A percentile compares a stretch with the other conserved stretches of the same genome.
These are phyloP conservation scores for Eospalax fontanierii DNA, from an alignment of 2,797 vertebrate species.

Conservation along the genomic window DNA sequence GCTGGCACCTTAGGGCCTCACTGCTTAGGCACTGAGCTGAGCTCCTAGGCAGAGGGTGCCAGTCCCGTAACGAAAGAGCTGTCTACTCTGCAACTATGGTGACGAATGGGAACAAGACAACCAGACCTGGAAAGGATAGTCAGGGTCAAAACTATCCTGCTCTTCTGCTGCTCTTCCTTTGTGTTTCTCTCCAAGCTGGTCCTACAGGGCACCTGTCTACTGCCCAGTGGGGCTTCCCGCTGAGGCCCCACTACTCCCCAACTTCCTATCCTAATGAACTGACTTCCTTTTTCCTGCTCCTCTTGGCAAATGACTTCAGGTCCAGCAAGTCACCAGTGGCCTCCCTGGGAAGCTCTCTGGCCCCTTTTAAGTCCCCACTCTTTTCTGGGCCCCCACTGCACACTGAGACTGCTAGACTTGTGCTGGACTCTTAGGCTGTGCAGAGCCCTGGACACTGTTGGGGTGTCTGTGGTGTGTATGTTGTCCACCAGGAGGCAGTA, in stretches of 20 bases:
- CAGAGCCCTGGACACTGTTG: rapidly evolving
- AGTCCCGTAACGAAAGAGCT: rapidly evolving
- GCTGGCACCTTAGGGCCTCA: background rate
- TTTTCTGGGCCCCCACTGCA: background rate
- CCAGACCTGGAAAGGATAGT: rapidly evolving
- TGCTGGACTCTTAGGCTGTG: background rate
- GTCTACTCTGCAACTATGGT: rapidly evolving
- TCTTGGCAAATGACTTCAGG: background rate
- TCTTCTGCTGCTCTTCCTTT: rapidly evolving
- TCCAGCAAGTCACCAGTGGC: background rate
- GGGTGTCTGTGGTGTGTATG: background rate
- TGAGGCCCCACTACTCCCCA: background rate
- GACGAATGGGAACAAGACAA: rapidly evolving
- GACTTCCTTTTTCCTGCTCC: background rate
- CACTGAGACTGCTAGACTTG: background rate
- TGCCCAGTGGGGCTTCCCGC: background rate
- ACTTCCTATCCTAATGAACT: background rate
- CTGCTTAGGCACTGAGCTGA: background rate
- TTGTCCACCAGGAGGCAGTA: slow-evolving; percentile 71
- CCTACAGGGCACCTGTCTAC: background rate
- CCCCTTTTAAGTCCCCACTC: background rate
- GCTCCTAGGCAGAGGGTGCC: background rate
- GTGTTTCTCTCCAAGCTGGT: background rate
- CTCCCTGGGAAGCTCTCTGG: background rate
- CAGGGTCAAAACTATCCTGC: rapidly evolving